Evolutionary conservation across 2,888 invertebrate genomes (phyloP).

Genomic region (Lagria hirta): DNA sequence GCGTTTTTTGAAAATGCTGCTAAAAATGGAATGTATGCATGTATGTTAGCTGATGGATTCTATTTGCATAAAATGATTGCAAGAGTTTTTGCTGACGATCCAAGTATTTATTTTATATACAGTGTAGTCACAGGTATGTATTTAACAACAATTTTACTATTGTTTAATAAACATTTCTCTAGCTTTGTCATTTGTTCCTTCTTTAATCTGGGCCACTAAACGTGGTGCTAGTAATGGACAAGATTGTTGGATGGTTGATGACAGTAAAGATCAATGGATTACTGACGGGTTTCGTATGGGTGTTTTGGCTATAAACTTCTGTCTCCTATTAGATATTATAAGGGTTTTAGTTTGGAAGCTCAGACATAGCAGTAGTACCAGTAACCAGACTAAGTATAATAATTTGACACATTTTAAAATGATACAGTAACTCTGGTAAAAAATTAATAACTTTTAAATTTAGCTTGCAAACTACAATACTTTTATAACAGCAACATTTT

Average conservation of each 20-base stretch:
- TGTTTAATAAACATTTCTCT: no score
- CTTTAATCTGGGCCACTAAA: constrained; percentile 58
- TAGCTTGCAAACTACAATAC: no score
- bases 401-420: no score
- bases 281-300: constrained; percentile 61
- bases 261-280: constrained; percentile 62
- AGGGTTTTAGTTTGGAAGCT: constrained; percentile 66
- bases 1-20: constrained; percentile 59
- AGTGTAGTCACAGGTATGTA: no score
- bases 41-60: constrained; percentile 68
- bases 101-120: constrained; percentile 57
- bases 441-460: no score
- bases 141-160: no score
- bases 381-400: constrained; percentile 28
- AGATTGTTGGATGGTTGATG: constrained; percentile 65
- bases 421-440: no score
- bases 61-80: constrained; percentile 68
- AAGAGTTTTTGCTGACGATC: constrained; percentile 61
- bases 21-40: constrained; percentile 64
- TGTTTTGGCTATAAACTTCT: constrained; percentile 60
- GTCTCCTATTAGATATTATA: constrained; percentile 64
- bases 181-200: constrained; percentile 57
- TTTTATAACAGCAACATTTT: no score
- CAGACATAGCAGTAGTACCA: constrained; percentile 58
- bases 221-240: constrained; percentile 58